These are phyloP conservation scores for Lasiommata megera DNA, from an alignment of 2,888 invertebrate species.

Conservation along the genomic window DNA sequence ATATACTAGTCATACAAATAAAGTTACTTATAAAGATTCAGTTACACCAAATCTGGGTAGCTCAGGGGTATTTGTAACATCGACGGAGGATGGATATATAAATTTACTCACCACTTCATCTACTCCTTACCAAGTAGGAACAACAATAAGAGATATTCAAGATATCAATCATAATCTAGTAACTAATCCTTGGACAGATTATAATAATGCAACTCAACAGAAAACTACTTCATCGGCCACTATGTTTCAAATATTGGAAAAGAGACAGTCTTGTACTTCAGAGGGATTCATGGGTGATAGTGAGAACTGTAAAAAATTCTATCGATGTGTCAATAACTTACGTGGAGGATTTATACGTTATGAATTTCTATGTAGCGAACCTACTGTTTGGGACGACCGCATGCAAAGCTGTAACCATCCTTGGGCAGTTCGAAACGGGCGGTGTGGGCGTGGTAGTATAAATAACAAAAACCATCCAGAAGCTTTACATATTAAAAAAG, in stretches of 20 bases:
- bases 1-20: slow-evolving; percentile 30
- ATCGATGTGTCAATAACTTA: slow-evolving; percentile 86
- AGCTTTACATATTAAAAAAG: neutral
- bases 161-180: slow-evolving; percentile 21
- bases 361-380: slow-evolving; percentile 87
- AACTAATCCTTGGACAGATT: slow-evolving; percentile 26
- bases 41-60: neutral
- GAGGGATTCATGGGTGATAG: slow-evolving; percentile 89
- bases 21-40: slow-evolving; percentile 2
- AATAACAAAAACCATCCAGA: slow-evolving; percentile 15
- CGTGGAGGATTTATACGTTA: slow-evolving; percentile 84
- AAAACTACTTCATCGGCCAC: slow-evolving; percentile 17
- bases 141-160: slow-evolving; percentile 21
- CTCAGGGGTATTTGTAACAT: neutral
- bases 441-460: slow-evolving; percentile 51
- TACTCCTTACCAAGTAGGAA: slow-evolving; percentile 20
- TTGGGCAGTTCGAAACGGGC: slow-evolving; percentile 77
- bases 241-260: slow-evolving; percentile 16
- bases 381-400: slow-evolving; percentile 89
- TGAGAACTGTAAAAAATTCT: slow-evolving; percentile 88
- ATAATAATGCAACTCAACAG: slow-evolving; percentile 10
- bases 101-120: slow-evolving; percentile 11
- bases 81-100: neutral
- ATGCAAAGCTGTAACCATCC: slow-evolving; percentile 87
- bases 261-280: slow-evolving; percentile 69